Percentiles rank a stretch among this genome's conserved stretches.
phyloP scores from a whole-genome alignment of 2,113 vertebrate genomes.

The Thomomys bottae region DNA sequence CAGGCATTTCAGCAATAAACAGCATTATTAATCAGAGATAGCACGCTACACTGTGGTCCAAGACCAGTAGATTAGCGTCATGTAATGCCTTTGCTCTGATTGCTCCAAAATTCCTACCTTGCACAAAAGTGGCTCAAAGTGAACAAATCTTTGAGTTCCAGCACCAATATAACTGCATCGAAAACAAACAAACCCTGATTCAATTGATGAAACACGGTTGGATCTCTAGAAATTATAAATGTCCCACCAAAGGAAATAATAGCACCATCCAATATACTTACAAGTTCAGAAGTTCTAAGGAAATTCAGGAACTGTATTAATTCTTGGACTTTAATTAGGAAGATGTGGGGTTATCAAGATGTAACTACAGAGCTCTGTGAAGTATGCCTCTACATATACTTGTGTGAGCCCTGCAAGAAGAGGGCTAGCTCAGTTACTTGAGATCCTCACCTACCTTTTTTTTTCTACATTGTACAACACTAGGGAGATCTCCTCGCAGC shows the following conservation, averaged over 20 bases:
- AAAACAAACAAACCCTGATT: neutral
- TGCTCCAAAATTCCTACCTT: conserved; percentile 3
- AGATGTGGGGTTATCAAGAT: neutral
- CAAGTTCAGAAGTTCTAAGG: neutral
- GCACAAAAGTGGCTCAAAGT: neutral
- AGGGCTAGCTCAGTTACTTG: neutral
- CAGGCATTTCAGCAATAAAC: conserved; percentile 8
- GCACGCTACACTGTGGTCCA: neutral
- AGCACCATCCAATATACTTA: neutral
- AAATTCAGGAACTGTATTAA: neutral
- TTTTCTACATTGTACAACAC: neutral
- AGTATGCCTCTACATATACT: neutral
- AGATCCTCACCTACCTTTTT: neutral
- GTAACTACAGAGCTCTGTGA: neutral
- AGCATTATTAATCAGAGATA: neutral
- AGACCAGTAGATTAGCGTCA: neutral
- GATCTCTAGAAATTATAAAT: neutral
- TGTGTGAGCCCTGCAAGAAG: neutral
- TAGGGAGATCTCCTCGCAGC: neutral
- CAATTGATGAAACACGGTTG: neutral
- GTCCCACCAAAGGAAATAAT: neutral
- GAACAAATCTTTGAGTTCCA: neutral
- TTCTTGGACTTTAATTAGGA: neutral
- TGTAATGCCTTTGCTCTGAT: neutral
- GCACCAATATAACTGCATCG: neutral